Percentiles rank a stretch among this genome's conserved stretches.
Evolutionary conservation across 1,140 invertebrate species (phyloP).

Genomic region (Pissodes strobi): DNA sequence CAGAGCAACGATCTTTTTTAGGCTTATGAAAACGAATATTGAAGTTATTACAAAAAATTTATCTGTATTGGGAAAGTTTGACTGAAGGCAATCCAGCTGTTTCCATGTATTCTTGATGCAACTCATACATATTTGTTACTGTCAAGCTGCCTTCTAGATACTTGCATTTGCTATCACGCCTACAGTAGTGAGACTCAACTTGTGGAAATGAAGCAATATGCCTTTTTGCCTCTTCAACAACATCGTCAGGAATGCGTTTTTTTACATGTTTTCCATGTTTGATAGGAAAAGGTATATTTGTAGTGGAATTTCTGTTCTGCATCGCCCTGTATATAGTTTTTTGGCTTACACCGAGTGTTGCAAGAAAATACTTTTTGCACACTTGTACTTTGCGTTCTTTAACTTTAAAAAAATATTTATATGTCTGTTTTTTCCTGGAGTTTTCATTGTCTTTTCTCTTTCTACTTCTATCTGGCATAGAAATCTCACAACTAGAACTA

Average conservation of each 20-base stretch:
- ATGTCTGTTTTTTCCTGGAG: neutral
- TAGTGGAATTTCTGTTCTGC: too few relatives aligned
- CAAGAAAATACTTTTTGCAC: neutral
- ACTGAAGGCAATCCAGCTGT: too few relatives aligned
- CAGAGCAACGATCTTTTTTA: conserved; percentile 37
- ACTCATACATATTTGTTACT: too few relatives aligned
- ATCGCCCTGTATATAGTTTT: neutral
- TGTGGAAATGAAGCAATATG: conserved; percentile 33
- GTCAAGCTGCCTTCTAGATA: too few relatives aligned
- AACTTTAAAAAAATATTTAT: neutral
- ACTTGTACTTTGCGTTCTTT: neutral
- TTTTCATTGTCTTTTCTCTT: neutral
- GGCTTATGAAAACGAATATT: conserved; percentile 29
- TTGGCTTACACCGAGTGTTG: neutral
- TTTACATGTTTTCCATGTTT: conserved; percentile 18
- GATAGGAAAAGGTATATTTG: too few relatives aligned
- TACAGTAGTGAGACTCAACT: too few relatives aligned
- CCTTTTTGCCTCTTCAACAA: conserved; percentile 20
- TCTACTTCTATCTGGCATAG: too few relatives aligned
- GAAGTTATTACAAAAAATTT: conserved; percentile 23
- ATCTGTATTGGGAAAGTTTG: too few relatives aligned
- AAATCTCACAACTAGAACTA: too few relatives aligned
- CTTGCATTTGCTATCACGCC: too few relatives aligned
- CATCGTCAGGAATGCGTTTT: conserved; percentile 19
- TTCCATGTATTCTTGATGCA: too few relatives aligned